Conservation (phyloP, 2,113 vertebrate species). For the Gobiocypris rarus region DNA sequence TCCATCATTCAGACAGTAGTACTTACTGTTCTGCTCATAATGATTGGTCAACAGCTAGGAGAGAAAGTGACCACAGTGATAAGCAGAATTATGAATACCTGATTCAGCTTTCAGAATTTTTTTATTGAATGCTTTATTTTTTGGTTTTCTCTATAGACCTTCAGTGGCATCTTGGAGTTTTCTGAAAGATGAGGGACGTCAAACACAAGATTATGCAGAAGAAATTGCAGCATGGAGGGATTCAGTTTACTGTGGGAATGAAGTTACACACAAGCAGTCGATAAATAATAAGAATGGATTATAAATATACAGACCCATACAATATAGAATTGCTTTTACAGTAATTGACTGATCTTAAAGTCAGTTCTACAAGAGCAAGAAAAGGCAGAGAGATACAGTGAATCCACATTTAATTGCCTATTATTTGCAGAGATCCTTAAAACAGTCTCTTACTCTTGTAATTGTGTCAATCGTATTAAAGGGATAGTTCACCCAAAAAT, state of each 20-base stretch:
- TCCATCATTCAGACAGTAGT: conserved; percentile 84
- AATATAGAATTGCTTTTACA: background rate
- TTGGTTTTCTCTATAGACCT: conserved; percentile 71
- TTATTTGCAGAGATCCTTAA: background rate
- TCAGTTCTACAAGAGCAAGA: background rate
- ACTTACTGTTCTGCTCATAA: conserved; percentile 92
- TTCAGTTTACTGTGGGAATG: conserved; percentile 81
- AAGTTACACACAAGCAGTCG: background rate
- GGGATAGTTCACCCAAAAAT: too few species aligned
- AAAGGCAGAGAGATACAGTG: background rate
- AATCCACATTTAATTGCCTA: background rate
- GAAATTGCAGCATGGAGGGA: conserved; percentile 90
- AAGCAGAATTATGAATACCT: background rate
- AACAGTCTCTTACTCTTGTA: background rate
- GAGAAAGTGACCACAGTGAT: background rate
- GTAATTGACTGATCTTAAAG: background rate
- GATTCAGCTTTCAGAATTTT: background rate
- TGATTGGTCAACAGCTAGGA: conserved; percentile 89
- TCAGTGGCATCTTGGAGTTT: conserved; percentile 88
- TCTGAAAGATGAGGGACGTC: conserved; percentile 89
- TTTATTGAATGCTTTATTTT: background rate
- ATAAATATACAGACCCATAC: conserved; percentile 4
- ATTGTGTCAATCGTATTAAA: background rate
- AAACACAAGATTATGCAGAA: conserved; percentile 86
- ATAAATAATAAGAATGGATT: background rate